These are phyloP conservation scores for Drosophila putrida DNA, from an alignment of 2,888 invertebrate genomes.

Conservation along the genomic window DNA sequence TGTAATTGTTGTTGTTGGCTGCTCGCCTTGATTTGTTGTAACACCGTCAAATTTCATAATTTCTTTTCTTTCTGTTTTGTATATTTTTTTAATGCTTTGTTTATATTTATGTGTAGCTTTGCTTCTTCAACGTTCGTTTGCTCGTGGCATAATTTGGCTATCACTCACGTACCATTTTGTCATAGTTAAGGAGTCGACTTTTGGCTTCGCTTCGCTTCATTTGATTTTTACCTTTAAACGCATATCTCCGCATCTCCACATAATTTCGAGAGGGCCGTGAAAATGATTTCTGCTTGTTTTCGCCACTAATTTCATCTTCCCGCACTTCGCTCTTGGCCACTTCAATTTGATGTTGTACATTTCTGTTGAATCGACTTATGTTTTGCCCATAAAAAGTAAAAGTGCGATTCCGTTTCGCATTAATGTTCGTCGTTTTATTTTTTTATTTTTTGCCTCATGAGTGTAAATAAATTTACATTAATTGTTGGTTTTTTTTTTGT, in stretches of 20 bases:
- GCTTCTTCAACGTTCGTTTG: conserved; percentile 61
- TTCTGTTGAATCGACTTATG: conserved; percentile 46
- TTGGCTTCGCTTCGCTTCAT: conserved; percentile 34
- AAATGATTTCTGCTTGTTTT: conserved; percentile 48
- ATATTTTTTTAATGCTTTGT: conserved; percentile 27
- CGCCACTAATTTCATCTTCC: conserved; percentile 1
- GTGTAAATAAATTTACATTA: conserved; percentile 42
- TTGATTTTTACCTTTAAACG: conserved; percentile 12
- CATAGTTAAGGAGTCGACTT: conserved; percentile 49
- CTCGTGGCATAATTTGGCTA: conserved; percentile 70
- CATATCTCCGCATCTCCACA: conserved; percentile 17
- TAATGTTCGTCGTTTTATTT: conserved; percentile 5
- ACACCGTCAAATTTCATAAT: conserved; percentile 72
- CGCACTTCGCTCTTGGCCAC: conserved; percentile 48
- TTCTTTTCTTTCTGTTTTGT: conserved; percentile 57
- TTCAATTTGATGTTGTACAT: conserved; percentile 53
- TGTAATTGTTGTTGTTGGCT: conserved; percentile 25
- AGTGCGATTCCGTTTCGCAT: conserved; percentile 43
- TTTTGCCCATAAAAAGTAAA: conserved; percentile 63
- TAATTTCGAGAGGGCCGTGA: conserved; percentile 56
- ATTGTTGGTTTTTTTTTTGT: conserved; percentile 28
- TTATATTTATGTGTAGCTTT: conserved; percentile 24
- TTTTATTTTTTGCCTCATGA: not conserved
- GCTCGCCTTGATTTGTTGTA: conserved; percentile 59
- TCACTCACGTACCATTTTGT: conserved; percentile 69